Conservation (phyloP, 2,888 invertebrate genomes). For the Eudemis profundana region DNA sequence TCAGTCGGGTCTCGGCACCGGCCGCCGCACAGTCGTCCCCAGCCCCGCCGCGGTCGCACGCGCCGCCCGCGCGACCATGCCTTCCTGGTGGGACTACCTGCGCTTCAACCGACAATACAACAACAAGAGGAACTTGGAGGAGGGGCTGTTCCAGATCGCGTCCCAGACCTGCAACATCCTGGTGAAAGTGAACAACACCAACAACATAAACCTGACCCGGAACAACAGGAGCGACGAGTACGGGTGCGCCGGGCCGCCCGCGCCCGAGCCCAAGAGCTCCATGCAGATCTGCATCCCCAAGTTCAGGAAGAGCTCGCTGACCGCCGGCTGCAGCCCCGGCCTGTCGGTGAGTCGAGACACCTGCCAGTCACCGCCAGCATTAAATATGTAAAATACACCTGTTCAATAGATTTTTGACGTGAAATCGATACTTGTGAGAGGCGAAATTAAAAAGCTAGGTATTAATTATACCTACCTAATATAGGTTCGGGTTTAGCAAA, state of each 20-base stretch:
- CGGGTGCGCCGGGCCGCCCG: conserved; percentile 79
- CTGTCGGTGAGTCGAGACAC: conserved; percentile 82
- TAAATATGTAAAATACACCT: conserved; percentile 20
- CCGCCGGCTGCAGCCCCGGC: conserved; percentile 85
- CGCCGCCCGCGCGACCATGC: conserved; percentile 70
- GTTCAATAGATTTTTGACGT: conserved; percentile 12
- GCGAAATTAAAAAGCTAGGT: neutral
- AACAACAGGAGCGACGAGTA: conserved; percentile 87
- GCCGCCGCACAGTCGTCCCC: conserved; percentile 53
- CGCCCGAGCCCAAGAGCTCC: conserved; percentile 73
- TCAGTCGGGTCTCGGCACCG: conserved; percentile 33
- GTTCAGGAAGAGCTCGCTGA: conserved; percentile 77
- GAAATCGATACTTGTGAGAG: conserved; percentile 28
- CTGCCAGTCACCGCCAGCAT: conserved; percentile 1
- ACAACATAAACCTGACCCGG: conserved; percentile 89
- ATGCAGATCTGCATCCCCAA: conserved; percentile 86
- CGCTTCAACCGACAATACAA: conserved; percentile 80
- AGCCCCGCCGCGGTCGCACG: conserved; percentile 56
- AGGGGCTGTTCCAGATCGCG: conserved; percentile 91
- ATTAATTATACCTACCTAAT: neutral
- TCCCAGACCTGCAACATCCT: conserved; percentile 91
- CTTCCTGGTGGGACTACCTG: conserved; percentile 87
- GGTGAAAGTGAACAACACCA: conserved; percentile 91
- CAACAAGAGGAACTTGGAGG: conserved; percentile 88
- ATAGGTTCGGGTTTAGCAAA: neutral